A percentile compares a stretch with the other conserved stretches of the same genome.
phyloP scores from a whole-genome alignment of 2,888 invertebrate species.

The Alentia gelatinosa region DNA sequence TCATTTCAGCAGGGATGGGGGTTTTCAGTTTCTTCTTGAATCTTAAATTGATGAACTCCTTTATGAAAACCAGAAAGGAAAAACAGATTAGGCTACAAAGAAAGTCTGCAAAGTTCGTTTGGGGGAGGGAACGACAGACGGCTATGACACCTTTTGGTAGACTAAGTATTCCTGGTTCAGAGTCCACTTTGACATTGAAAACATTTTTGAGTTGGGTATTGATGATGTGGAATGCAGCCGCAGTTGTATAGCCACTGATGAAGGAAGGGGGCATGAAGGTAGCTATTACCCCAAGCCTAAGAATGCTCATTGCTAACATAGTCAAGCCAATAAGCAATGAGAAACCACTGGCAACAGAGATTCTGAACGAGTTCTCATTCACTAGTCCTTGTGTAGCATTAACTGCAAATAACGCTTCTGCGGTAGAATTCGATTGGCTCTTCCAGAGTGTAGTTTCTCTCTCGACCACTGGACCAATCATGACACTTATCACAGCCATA shows the following conservation, averaged over 20 bases:
- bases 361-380: neutral
- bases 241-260: constrained; percentile 67
- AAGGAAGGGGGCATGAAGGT: constrained; percentile 88
- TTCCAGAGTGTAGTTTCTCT: constrained; percentile 14
- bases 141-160: constrained; percentile 74
- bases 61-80: constrained; percentile 83
- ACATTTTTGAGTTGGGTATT: constrained; percentile 66
- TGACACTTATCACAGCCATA: constrained; percentile 76
- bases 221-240: constrained; percentile 66
- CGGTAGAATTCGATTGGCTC: neutral
- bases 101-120: constrained; percentile 85
- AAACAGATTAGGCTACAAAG: constrained; percentile 86
- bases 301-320: constrained; percentile 89
- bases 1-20: constrained; percentile 83
- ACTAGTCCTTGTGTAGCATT: neutral
- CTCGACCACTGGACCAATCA: constrained; percentile 70
- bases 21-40: constrained; percentile 84
- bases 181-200: constrained; percentile 71
- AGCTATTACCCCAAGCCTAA: constrained; percentile 88
- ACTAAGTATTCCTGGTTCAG: constrained; percentile 72
- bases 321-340: constrained; percentile 69
- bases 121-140: constrained; percentile 82
- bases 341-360: constrained; percentile 62
- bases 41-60: constrained; percentile 76
- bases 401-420: neutral